phyloP scores from a whole-genome alignment of 1,140 invertebrate genomes.

The Aphelinus certus region DNA sequence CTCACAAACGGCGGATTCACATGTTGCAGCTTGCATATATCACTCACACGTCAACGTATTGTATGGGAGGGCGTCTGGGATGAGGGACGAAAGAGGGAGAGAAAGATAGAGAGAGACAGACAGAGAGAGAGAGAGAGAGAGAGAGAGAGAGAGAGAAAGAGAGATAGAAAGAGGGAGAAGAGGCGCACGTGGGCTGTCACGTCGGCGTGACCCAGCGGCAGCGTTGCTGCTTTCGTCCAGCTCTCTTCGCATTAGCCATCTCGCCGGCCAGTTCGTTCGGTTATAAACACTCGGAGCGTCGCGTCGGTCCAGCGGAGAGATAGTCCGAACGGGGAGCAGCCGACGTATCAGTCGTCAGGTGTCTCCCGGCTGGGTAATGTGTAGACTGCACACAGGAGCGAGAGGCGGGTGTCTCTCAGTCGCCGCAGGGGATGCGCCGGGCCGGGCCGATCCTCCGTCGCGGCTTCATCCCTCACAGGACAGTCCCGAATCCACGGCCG shows the following conservation, averaged over 20 bases:
- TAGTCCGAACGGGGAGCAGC: too few species aligned
- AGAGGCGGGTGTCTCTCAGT: conserved; percentile 41
- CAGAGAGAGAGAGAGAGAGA: conserved; percentile 36
- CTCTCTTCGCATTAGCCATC: conserved; percentile 7
- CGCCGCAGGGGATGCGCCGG: conserved; percentile 51
- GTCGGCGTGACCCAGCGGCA: conserved; percentile 44
- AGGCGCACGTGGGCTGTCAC: conserved; percentile 50
- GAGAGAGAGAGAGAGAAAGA: conserved; percentile 46
- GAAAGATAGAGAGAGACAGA: too few species aligned
- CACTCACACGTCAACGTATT: too few species aligned
- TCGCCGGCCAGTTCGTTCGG: conserved; percentile 1
- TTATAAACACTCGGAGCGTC: background rate
- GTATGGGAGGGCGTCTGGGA: too few species aligned
- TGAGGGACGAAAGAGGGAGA: too few species aligned
- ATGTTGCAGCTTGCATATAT: background rate
- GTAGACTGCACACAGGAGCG: background rate
- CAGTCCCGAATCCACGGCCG: too few species aligned
- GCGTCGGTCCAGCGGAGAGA: background rate
- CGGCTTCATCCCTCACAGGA: conserved; percentile 26
- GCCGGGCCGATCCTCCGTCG: conserved; percentile 36
- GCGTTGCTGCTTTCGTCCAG: conserved; percentile 45
- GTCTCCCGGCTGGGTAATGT: too few species aligned
- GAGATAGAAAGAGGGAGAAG: background rate
- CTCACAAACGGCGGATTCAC: conserved; percentile 13
- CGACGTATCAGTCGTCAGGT: too few species aligned